These are phyloP conservation scores for Amphiprion percula DNA, from an alignment of 2,113 vertebrate species.

Conservation along the genomic window DNA sequence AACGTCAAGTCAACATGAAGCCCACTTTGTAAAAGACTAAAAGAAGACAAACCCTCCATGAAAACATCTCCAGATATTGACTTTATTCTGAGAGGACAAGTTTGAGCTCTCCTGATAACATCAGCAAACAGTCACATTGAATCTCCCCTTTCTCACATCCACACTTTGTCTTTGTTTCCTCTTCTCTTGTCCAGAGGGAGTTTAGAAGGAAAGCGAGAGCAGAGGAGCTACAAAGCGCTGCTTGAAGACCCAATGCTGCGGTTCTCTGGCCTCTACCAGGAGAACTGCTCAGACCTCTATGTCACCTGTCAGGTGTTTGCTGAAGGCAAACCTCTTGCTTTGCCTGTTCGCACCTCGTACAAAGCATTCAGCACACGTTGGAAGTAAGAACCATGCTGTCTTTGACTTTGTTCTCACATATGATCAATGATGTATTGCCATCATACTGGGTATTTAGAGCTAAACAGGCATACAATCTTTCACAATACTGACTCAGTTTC, in stretches of 20 bases:
- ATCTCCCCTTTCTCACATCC: neutral
- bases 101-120: too few relatives aligned
- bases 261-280: conserved; percentile 97
- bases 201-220: conserved; percentile 96
- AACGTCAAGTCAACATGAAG: too few relatives aligned
- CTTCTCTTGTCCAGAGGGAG: conserved; percentile 87
- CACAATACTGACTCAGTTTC: neutral
- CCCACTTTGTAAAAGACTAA: too few relatives aligned
- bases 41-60: too few relatives aligned
- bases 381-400: conserved; percentile 90
- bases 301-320: conserved; percentile 98
- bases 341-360: conserved; percentile 96
- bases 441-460: neutral
- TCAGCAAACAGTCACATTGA: too few relatives aligned
- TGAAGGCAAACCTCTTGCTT: conserved; percentile 95
- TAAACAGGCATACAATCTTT: too few relatives aligned
- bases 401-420: neutral
- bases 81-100: too few relatives aligned
- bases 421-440: neutral
- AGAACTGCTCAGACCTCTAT: conserved; percentile 96
- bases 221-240: conserved; percentile 96
- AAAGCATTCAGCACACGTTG: conserved; percentile 99
- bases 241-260: conserved; percentile 96
- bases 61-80: too few relatives aligned
- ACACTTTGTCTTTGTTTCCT: neutral